A percentile compares a stretch with the other conserved stretches of the same genome.
phyloP scores from a whole-genome alignment of 1,140 invertebrate genomes.

The Neomicropteryx cornuta region DNA sequence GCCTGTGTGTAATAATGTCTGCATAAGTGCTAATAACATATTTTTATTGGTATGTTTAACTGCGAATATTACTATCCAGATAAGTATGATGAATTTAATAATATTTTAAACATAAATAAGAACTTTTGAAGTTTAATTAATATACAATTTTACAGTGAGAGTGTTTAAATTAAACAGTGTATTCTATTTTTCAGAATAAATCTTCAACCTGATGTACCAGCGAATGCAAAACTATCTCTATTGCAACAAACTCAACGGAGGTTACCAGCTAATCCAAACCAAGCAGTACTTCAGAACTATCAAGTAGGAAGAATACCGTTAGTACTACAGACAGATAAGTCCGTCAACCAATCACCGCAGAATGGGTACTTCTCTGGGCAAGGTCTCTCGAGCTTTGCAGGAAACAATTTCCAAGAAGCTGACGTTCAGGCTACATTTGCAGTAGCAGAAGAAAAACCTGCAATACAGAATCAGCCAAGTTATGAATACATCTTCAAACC shows the following conservation, averaged over 20 bases:
- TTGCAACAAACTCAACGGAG: constrained; percentile 8
- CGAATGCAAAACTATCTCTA: constrained; percentile 10
- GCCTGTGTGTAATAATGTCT: too few relatives aligned
- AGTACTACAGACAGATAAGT: constrained; percentile 9
- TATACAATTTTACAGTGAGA: too few relatives aligned
- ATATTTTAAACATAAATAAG: too few relatives aligned
- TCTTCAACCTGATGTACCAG: background rate
- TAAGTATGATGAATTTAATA: too few relatives aligned
- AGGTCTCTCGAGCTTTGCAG: constrained; percentile 7
- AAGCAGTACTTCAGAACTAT: constrained; percentile 9
- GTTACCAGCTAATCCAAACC: constrained; percentile 7
- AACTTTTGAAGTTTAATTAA: too few relatives aligned
- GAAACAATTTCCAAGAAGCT: constrained; percentile 14
- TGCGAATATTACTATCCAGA: too few relatives aligned
- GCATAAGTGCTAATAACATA: too few relatives aligned
- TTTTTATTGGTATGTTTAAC: too few relatives aligned
- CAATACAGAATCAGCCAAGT: background rate
- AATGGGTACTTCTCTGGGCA: constrained; percentile 11
- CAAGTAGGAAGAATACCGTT: constrained; percentile 8
- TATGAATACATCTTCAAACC: constrained; percentile 8
- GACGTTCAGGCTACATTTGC: constrained; percentile 13
- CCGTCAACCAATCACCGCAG: constrained; percentile 8
- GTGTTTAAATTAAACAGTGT: too few relatives aligned
- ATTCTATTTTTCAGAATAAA: too few relatives aligned
- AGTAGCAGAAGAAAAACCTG: constrained; percentile 12